Evolutionary conservation across 2,888 invertebrate species (phyloP).

Genomic region (Epiblema foenella): DNA sequence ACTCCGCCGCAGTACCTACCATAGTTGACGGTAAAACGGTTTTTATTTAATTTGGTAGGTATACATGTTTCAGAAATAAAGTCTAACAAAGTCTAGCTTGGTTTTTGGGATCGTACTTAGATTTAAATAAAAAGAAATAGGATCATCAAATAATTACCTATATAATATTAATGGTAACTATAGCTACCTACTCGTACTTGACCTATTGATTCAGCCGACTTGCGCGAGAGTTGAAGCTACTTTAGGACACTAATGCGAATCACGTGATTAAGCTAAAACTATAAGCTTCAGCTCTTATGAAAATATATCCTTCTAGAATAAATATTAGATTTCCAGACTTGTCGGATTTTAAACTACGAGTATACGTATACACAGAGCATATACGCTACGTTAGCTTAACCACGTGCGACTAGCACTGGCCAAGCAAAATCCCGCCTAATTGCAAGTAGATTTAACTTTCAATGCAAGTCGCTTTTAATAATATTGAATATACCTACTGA

Average conservation of each 20-base stretch:
- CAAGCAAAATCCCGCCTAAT: background rate
- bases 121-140: background rate
- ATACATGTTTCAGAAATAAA: no score
- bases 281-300: no score
- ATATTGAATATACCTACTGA: background rate
- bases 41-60: no score
- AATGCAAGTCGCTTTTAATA: background rate
- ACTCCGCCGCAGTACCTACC: background rate
- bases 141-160: background rate
- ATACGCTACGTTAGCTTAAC: background rate
- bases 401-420: no score
- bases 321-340: background rate
- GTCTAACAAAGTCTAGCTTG: background rate
- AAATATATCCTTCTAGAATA: no score
- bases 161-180: background rate
- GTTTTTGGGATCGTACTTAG: slow-evolving; percentile 1
- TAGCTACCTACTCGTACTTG: background rate
- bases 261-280: no score
- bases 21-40: background rate
- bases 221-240: background rate
- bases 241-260: no score
- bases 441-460: background rate
- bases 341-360: background rate
- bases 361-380: no score
- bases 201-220: background rate